phyloP scores from a whole-genome alignment of 2,797 vertebrate species.

The Gobio occitaniae region DNA sequence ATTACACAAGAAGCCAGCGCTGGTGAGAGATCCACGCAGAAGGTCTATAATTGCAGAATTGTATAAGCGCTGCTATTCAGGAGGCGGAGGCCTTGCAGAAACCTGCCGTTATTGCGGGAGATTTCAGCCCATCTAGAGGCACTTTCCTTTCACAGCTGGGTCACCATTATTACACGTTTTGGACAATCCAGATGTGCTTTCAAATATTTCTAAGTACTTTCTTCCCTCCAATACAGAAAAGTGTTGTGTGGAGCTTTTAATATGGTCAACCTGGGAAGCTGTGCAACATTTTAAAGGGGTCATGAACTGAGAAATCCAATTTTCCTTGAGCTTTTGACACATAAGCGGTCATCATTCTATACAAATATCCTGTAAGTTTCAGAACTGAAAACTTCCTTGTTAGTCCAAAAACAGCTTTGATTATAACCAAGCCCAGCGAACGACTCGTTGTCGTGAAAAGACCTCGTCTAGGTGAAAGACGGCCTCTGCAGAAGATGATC shows the following conservation, averaged over 20 bases:
- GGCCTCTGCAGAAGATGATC: too few species aligned
- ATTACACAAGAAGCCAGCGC: neutral
- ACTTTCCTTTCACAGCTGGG: neutral
- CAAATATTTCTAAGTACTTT: neutral
- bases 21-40: neutral
- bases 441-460: too few species aligned
- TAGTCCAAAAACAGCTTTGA: too few species aligned
- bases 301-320: too few species aligned
- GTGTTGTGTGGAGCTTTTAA: neutral
- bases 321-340: too few species aligned
- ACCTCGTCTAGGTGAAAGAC: too few species aligned
- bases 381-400: too few species aligned
- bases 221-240: neutral
- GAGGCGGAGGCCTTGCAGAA: neutral
- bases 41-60: neutral
- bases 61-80: neutral
- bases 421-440: too few species aligned
- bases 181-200: slow-evolving; percentile 1
- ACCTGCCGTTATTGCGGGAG: neutral
- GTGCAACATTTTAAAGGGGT: neutral
- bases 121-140: neutral
- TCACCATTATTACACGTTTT: neutral
- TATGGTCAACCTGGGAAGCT: neutral
- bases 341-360: too few species aligned
- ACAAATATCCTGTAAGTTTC: too few species aligned